Conservation (phyloP, 1,140 invertebrate species). For the Drosophila lini region DNA sequence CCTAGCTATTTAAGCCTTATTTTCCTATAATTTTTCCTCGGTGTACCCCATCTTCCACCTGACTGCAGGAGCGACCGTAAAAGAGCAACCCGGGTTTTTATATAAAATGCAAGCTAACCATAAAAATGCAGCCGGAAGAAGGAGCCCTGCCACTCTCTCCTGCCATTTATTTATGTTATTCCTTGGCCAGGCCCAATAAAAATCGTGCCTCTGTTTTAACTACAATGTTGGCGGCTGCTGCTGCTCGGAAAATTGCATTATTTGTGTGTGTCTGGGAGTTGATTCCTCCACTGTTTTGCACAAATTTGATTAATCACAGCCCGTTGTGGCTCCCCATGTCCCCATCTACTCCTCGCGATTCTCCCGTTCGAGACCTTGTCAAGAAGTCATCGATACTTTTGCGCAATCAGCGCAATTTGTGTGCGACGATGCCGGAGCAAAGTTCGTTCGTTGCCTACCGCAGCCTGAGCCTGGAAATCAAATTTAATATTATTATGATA, state of each 20-base stretch:
- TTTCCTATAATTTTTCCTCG: not conserved
- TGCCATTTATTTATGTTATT: conserved; percentile 62
- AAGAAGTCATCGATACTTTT: conserved; percentile 82
- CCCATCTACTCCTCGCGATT: conserved; percentile 1
- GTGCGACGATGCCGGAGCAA: conserved; percentile 34
- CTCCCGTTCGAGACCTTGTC: conserved; percentile 28
- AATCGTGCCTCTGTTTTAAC: conserved; percentile 40
- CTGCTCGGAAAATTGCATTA: conserved; percentile 72
- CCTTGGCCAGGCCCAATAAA: conserved; percentile 48
- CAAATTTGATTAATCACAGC: conserved; percentile 71
- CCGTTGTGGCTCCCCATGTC: conserved; percentile 11
- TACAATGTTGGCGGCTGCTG: conserved; percentile 60
- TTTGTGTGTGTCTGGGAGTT: conserved; percentile 52
- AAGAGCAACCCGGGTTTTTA: conserved; percentile 35
- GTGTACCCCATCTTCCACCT: conserved; percentile 30
- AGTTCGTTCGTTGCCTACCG: conserved; percentile 38
- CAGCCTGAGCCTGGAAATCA: conserved; percentile 69
- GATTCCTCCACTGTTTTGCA: conserved; percentile 51
- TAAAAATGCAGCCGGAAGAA: conserved; percentile 63
- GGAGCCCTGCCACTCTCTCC: conserved; percentile 3
- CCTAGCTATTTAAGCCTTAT: not conserved
- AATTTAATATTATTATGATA: conserved; percentile 84
- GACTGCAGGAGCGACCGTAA: conserved; percentile 50
- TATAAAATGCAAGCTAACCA: conserved; percentile 73
- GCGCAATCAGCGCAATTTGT: conserved; percentile 81